Base-by-base conservation (phyloP, 1,140 invertebrate species). In the Platyscapa corneri region DNA sequence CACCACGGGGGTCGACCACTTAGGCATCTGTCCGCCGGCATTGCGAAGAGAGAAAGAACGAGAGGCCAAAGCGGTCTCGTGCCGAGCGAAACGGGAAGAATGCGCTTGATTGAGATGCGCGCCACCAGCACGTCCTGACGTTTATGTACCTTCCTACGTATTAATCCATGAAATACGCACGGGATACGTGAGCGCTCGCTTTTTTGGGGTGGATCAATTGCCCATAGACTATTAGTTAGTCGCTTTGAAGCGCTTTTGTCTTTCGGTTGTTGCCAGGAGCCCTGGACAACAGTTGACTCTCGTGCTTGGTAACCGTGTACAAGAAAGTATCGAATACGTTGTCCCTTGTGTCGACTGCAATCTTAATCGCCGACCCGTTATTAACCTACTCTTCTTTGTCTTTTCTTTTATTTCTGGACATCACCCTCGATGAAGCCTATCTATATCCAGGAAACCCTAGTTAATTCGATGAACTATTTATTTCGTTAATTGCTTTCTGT, bases 11-110 rank as follows among this genome's bases (percentile, higher is more conserved):
- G 88, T 88, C 87, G 85, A 84, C 90, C 92, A 91, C 91, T 93
- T 92, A 92, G 89, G 89, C 92, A 93, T 93, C 92, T 93, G 92
- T 92, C 91, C 92, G 89, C 90, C 83, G 27, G 83, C 65, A n/a
- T 49, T 56, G 70, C 23, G 23, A 5, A 16, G 42, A 27, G 16
- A 20, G n/a, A 20, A 74, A 12, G n/a, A 16, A 1, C 8, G 30
- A 67, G 64, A 37, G 56, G 56, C 5, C 23, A 14, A 10, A 3
- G 56, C 0, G 56, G 23, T 5, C 10, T 23, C 20, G 23, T 23
- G 23, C 56, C 20, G 56, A 14, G 23, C 27, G 20, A 20, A 23
- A 49, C 7, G n/a, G 39, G 6, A 60, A 56, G 23, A 60, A 27
- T n/a, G 37, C 46, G 42, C 20, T 72, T 46, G 78, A 80, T 60